Conservation (phyloP, 2,113 vertebrate genomes). For the Todiramphus chloris region DNA sequence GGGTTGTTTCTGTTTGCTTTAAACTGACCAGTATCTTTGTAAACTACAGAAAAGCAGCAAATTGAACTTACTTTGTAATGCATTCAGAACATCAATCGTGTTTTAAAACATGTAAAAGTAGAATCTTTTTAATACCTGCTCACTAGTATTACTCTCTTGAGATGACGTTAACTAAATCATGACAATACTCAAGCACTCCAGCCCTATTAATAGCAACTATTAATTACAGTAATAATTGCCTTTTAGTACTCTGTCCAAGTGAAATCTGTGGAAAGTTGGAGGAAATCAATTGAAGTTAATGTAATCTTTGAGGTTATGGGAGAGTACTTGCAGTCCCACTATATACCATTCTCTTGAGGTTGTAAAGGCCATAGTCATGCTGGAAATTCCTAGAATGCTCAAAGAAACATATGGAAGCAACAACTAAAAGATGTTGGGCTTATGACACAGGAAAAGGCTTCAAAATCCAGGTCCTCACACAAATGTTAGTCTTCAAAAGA, state of each 20-base stretch:
- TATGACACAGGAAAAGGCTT: neutral
- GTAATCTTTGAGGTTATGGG: neutral
- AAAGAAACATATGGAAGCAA: neutral
- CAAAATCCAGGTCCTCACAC: neutral
- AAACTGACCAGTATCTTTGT: neutral
- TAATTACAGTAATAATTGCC: slow-evolving; percentile 46
- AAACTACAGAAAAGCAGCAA: slow-evolving; percentile 31
- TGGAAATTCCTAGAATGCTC: neutral
- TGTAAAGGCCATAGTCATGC: neutral
- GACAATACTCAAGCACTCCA: neutral
- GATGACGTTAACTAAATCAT: slow-evolving; percentile 23
- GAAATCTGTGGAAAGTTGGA: slow-evolving; percentile 21
- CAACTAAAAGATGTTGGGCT: neutral
- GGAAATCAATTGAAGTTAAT: neutral
- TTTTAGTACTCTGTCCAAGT: slow-evolving; percentile 2
- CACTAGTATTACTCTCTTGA: neutral
- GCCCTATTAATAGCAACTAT: slow-evolving; percentile 5
- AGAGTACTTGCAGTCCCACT: neutral
- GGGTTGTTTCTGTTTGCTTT: slow-evolving; percentile 15
- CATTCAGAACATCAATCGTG: neutral
- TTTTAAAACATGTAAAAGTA: neutral
- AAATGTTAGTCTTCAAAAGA: neutral
- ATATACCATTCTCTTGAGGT: neutral
- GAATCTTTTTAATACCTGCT: neutral
- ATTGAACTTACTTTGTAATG: slow-evolving; percentile 1